Evolutionary conservation across 1,140 invertebrate genomes (phyloP), one percentile per base, ranked within the genome.

Genomic region (Pissodes strobi): DNA sequence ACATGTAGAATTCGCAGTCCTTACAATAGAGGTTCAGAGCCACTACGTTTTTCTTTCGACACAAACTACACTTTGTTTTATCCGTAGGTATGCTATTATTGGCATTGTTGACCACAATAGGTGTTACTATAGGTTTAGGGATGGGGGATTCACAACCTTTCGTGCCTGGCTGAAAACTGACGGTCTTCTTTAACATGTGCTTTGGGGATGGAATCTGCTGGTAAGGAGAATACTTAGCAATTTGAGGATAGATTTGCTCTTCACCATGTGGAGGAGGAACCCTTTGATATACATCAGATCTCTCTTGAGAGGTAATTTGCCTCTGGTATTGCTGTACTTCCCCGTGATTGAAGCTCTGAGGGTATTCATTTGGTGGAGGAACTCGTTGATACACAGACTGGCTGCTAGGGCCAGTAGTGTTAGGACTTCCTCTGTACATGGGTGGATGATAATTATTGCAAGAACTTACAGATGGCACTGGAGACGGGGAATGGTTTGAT

Each of bases 1-100:
- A 92, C 89, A 95, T 90, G 72, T 95, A 95, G 82, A 90, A 94
- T 73, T 94, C 90, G 79, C 93, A 95, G 76, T 94, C 92, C 12
- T 87, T 82, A 79, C 93, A 95, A 75, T 94, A 95, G 27, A 90
- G 83, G 9, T 87, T 86, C 0, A 90, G 86, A 19, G 88, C 84
- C 2, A 82, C 83, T 2, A 94, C 86, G 61, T 85, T 83, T 73
- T 92, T 91, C 74, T 94, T 93, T 19, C 91, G 82, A 76, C 93
- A 95, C 49, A 95, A 81, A 80, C 93, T 88, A 77, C 93, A 95
- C 21, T 83, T 83, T 21, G 79, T 79, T 73, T 85, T 85, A 21
- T 70, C 69, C 18, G 59, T 63, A 17, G 68, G 67, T 45, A 70
- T 49, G 67, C 70, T 75, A 55, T 70, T 74, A 53, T 73, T 75